Evolutionary conservation across 2,797 vertebrate genomes (phyloP).

Genomic region (Acanthurus tractus): DNA sequence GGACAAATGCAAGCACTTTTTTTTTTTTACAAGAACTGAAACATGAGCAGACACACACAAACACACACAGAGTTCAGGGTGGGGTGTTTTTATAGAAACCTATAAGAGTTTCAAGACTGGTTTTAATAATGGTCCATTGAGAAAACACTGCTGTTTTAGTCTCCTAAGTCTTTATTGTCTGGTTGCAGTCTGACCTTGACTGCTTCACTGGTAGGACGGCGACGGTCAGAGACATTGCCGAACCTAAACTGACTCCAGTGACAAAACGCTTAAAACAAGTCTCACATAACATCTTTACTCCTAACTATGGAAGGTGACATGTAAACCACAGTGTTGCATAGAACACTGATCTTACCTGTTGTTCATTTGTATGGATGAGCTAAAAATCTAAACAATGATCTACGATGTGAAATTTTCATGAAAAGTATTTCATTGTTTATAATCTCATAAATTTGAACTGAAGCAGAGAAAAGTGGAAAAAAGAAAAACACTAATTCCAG

Average conservation of each 20-base stretch:
- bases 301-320: neutral
- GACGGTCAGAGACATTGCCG: slow-evolving; percentile 5
- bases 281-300: slow-evolving; percentile 14
- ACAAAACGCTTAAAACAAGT: slow-evolving; percentile 31
- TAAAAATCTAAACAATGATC: neutral
- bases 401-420: neutral
- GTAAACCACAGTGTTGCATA: neutral
- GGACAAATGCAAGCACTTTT: neutral
- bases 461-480: neutral
- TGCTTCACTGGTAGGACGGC: slow-evolving; percentile 32
- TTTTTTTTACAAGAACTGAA: slow-evolving; percentile 10
- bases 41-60: neutral
- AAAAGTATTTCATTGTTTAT: neutral
- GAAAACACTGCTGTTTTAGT: slow-evolving; percentile 62
- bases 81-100: slow-evolving; percentile 58
- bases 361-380: neutral
- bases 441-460: neutral
- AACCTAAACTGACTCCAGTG: slow-evolving; percentile 5
- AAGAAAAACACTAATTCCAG: too few species aligned
- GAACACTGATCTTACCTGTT: neutral
- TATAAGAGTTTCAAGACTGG: slow-evolving; percentile 51
- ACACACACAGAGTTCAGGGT: slow-evolving; percentile 25
- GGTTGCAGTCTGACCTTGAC: slow-evolving; percentile 64
- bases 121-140: slow-evolving; percentile 66
- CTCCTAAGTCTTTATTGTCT: slow-evolving; percentile 48